Percentiles rank a stretch among this genome's conserved stretches.
phyloP scores from a whole-genome alignment of 2,113 vertebrate species.

The Ctenomys sociabilis region DNA sequence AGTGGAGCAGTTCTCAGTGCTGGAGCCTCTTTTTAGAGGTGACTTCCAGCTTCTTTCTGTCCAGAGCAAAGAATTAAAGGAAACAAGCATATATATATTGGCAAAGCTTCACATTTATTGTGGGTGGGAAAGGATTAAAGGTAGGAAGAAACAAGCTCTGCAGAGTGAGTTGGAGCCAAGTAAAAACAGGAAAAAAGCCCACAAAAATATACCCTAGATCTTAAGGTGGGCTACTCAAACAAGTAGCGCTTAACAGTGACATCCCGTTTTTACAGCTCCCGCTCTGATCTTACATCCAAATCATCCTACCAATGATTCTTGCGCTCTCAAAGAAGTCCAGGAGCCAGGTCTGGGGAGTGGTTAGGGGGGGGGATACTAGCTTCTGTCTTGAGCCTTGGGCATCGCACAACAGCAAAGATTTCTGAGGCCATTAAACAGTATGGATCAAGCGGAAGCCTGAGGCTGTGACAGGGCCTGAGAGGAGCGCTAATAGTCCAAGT shows the following conservation, averaged over 20 bases:
- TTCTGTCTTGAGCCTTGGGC: not conserved
- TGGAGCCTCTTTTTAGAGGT: not conserved
- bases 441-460: not conserved
- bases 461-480: not conserved
- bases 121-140: not conserved
- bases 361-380: accelerated
- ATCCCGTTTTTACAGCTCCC: not conserved
- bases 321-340: not conserved
- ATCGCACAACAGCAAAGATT: not conserved
- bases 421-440: not conserved
- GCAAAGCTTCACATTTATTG: not conserved
- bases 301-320: not conserved
- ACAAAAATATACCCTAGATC: not conserved
- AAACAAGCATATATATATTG: not conserved
- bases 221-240: not conserved
- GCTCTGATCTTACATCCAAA: not conserved
- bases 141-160: not conserved
- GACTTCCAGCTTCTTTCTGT: not conserved
- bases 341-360: not conserved
- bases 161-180: not conserved
- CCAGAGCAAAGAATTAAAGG: not conserved
- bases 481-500: not conserved
- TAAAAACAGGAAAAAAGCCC: not conserved
- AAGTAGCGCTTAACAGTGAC: not conserved
- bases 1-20: not conserved